Percentiles rank a stretch among this genome's conserved stretches.
Evolutionary conservation across 2,797 vertebrate genomes (phyloP).

Genomic region (Helostoma temminkii): DNA sequence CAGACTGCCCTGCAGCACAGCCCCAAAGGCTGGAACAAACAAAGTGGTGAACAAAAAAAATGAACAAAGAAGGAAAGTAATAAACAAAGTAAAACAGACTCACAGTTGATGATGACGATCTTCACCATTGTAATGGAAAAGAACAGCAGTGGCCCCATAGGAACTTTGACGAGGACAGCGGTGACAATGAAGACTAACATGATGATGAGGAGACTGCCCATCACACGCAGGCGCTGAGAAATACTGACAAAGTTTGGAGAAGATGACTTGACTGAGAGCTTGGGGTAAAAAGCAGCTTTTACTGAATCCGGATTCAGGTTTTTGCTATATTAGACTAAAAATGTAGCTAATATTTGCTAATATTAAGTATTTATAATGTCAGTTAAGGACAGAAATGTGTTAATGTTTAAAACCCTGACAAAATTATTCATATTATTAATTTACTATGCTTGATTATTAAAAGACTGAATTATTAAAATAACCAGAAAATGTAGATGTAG

Average conservation of each 20-base stretch:
- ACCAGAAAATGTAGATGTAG: too few relatives aligned
- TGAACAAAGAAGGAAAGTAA: too few relatives aligned
- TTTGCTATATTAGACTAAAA: too few relatives aligned
- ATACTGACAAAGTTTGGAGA: slow-evolving; percentile 68
- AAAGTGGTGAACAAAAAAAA: too few relatives aligned
- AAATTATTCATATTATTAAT: too few relatives aligned
- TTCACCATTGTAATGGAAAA: slow-evolving; percentile 88
- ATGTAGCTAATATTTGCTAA: too few relatives aligned
- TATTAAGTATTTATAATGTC: too few relatives aligned
- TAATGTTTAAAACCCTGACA: too few relatives aligned
- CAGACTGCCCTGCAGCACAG: slow-evolving; percentile 88
- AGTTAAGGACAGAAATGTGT: too few relatives aligned
- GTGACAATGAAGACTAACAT: slow-evolving; percentile 86
- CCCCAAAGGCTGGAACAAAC: slow-evolving; percentile 82
- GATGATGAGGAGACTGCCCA: slow-evolving; percentile 85
- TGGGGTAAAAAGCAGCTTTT: not conserved
- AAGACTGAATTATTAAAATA: too few relatives aligned
- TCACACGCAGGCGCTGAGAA: slow-evolving; percentile 84
- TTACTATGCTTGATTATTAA: too few relatives aligned
- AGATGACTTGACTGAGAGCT: not conserved
- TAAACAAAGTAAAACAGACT: slow-evolving; percentile 45
- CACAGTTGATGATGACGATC: slow-evolving; percentile 91
- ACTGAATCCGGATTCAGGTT: not conserved
- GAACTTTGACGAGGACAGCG: slow-evolving; percentile 82
- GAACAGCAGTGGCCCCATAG: slow-evolving; percentile 79